These are phyloP conservation scores for Netta rufina DNA, from an alignment of 2,797 vertebrate species.

Conservation along the genomic window DNA sequence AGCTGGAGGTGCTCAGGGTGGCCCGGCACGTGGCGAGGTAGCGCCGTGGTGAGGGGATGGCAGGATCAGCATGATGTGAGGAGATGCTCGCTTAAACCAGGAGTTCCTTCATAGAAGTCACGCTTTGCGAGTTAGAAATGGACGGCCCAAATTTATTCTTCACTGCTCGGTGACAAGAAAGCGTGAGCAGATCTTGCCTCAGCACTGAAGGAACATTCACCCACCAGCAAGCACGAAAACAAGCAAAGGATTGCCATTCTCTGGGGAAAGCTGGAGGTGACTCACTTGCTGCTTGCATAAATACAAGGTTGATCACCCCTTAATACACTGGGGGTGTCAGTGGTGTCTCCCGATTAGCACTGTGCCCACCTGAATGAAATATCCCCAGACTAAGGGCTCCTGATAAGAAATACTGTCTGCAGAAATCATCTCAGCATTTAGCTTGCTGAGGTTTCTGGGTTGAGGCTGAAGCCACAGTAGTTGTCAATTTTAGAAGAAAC, in stretches of 20 bases:
- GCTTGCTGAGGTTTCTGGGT: neutral
- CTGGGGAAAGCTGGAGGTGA: neutral
- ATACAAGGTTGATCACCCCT: neutral
- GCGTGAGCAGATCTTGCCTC: fast-evolving
- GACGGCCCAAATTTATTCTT: fast-evolving
- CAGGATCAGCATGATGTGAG: fast-evolving
- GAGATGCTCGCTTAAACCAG: neutral
- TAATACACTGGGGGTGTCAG: neutral
- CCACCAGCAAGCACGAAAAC: neutral
- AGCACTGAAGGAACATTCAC: fast-evolving
- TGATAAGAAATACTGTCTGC: neutral
- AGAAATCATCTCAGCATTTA: neutral
- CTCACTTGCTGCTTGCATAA: neutral
- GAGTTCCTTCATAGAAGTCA: fast-evolving
- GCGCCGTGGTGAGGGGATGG: neutral
- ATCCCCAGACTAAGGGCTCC: neutral
- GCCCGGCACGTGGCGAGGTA: fast-evolving
- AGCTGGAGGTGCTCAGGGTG: fast-evolving
- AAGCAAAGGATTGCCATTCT: neutral
- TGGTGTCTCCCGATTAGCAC: too few relatives aligned
- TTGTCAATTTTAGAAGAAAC: neutral
- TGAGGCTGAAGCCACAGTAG: neutral
- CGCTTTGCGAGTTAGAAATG: too few relatives aligned
- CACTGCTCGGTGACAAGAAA: neutral
- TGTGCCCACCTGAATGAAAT: neutral